These are phyloP conservation scores for Drosophila micromelanica DNA, from an alignment of 1,140 invertebrate genomes.

Conservation along the genomic window DNA sequence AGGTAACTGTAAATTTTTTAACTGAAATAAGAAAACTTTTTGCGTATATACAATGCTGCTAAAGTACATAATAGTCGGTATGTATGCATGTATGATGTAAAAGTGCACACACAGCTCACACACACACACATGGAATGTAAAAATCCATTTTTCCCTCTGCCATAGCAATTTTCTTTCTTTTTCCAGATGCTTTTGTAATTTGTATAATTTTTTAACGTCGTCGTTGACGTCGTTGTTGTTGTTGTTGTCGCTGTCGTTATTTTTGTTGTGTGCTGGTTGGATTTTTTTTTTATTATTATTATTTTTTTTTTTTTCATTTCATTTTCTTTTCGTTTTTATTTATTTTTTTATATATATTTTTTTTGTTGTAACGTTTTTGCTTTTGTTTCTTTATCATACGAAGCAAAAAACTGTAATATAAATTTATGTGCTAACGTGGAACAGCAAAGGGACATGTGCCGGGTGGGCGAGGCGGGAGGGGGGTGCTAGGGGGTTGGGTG, in stretches of 20 bases:
- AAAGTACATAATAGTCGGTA: slow-evolving; percentile 21
- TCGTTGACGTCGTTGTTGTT: slow-evolving; percentile 46
- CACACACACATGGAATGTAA: slow-evolving; percentile 30
- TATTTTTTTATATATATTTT: slow-evolving; percentile 29
- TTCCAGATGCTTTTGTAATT: slow-evolving; percentile 69
- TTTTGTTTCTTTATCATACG: slow-evolving; percentile 62
- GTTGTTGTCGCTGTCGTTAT: slow-evolving; percentile 14
- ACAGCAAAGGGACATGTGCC: slow-evolving; percentile 5
- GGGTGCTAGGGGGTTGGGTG: no score
- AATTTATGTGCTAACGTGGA: slow-evolving; percentile 67
- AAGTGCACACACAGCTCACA: slow-evolving; percentile 31
- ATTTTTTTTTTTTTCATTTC: slow-evolving; percentile 19
- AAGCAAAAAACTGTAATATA: slow-evolving; percentile 74
- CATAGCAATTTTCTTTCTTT: slow-evolving; percentile 49
- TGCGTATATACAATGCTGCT: slow-evolving; percentile 3
- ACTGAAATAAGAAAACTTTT: background rate
- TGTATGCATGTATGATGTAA: slow-evolving; percentile 15
- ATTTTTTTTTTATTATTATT: slow-evolving; percentile 40
- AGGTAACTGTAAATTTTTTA: background rate
- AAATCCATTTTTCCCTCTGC: slow-evolving; percentile 64
- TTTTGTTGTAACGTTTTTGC: slow-evolving; percentile 48
- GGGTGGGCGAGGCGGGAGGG: no score
- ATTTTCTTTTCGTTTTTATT: slow-evolving; percentile 17
- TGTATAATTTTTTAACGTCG: slow-evolving; percentile 79
- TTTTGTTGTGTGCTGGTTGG: slow-evolving; percentile 33